Evolutionary conservation across 2,888 invertebrate species (phyloP).

Genomic region (Liodrosophila aerea): DNA sequence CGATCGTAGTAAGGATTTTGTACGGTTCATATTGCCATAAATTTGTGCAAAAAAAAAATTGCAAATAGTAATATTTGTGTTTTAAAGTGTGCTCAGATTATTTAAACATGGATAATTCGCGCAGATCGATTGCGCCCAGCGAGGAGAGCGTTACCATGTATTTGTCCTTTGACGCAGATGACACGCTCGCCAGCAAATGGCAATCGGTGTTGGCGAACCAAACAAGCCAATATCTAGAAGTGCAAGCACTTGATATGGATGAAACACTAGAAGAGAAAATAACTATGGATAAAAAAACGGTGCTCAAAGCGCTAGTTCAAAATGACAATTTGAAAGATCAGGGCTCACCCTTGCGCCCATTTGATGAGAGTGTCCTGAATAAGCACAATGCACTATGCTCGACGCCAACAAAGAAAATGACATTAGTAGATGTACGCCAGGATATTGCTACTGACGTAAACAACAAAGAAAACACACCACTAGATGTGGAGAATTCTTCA

Average conservation of each 20-base stretch:
- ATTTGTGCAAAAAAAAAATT: too few relatives aligned
- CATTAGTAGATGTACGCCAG: conserved; percentile 5
- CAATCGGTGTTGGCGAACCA: conserved; percentile 55
- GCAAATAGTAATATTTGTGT: too few relatives aligned
- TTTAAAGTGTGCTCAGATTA: too few relatives aligned
- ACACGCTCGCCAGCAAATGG: conserved; percentile 70
- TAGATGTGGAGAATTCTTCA: conserved; percentile 52
- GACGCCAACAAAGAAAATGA: conserved; percentile 69
- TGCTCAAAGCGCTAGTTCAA: conserved; percentile 30
- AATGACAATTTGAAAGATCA: conserved; percentile 33
- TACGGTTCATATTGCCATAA: conserved; percentile 8
- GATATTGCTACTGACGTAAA: conserved; percentile 10
- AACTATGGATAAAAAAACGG: conserved; percentile 21
- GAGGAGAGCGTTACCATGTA: conserved; percentile 72
- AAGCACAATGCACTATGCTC: conserved; percentile 75
- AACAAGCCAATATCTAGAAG: conserved; percentile 41
- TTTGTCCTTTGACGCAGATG: conserved; percentile 71
- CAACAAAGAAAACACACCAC: conserved; percentile 72
- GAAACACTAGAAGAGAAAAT: conserved; percentile 58
- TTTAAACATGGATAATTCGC: conserved; percentile 59
- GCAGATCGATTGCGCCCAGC: conserved; percentile 39
- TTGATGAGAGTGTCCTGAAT: conserved; percentile 69
- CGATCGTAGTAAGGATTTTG: conserved; percentile 20
- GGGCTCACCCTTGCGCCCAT: conserved; percentile 57
- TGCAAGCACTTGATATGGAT: conserved; percentile 43